phyloP scores from a whole-genome alignment of 2,797 vertebrate genomes.

The Sardinella longiceps region DNA sequence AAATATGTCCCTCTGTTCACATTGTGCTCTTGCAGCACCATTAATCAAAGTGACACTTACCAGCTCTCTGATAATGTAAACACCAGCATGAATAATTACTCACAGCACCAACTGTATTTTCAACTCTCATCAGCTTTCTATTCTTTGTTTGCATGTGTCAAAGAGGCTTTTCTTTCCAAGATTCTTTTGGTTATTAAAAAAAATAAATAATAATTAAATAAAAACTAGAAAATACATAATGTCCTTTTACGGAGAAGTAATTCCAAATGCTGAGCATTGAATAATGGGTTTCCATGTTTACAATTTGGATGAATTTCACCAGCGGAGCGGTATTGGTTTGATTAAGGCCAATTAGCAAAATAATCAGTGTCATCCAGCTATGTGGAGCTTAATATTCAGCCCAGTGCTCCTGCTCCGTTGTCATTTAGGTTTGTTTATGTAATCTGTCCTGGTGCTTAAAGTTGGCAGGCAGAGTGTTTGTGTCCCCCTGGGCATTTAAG shows the following conservation, averaged over 20 bases:
- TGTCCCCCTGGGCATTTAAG: not conserved
- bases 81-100: not conserved
- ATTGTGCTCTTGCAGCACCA: not conserved
- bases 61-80: not conserved
- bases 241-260: not conserved
- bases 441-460: conserved; percentile 1
- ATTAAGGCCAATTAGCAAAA: not conserved
- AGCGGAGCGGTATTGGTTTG: not conserved
- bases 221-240: no score
- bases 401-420: not conserved
- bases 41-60: not conserved
- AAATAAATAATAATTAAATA: no score
- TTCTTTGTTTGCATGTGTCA: not conserved
- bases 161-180: not conserved
- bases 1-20: not conserved
- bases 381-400: not conserved
- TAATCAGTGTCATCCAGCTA: not conserved
- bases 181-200: no score
- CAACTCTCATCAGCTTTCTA: not conserved
- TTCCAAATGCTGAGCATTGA: not conserved
- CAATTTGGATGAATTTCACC: not conserved
- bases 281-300: not conserved
- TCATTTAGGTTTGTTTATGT: conserved; percentile 17
- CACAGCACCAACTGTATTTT: no score
- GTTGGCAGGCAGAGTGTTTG: not conserved